phyloP scores from a whole-genome alignment of 1,140 invertebrate species.

The Diuraphis noxia region DNA sequence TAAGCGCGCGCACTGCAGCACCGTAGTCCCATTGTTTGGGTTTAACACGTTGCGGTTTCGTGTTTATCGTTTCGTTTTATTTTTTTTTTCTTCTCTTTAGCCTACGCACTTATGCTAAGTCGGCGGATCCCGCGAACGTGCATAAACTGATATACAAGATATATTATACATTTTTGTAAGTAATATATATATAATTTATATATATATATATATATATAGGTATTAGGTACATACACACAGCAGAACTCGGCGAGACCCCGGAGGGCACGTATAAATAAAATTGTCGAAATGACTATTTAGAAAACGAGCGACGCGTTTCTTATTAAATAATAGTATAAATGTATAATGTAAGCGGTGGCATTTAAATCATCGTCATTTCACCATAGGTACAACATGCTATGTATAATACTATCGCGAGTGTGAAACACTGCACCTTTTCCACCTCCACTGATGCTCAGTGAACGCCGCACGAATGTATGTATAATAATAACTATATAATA shows the following conservation, averaged over 20 bases:
- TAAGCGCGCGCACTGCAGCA: background rate
- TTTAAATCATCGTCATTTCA: background rate
- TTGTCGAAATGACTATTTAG: slow-evolving; percentile 26
- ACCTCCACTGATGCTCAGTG: background rate
- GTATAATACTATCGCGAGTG: background rate
- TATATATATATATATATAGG: background rate
- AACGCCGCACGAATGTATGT: background rate
- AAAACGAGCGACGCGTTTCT: background rate
- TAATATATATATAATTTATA: background rate
- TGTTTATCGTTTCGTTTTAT: slow-evolving; percentile 24
- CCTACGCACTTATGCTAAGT: slow-evolving; percentile 46
- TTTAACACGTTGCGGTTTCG: slow-evolving; percentile 28
- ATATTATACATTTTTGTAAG: background rate
- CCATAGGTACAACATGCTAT: background rate
- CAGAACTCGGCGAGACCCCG: background rate
- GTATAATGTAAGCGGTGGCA: background rate
- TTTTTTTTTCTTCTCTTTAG: slow-evolving; percentile 21
- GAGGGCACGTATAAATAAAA: background rate
- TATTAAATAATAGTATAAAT: slow-evolving; percentile 27
- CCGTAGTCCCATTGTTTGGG: slow-evolving; percentile 24
- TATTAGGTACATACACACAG: background rate
- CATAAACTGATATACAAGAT: slow-evolving; percentile 15
- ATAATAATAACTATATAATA: slow-evolving; percentile 6
- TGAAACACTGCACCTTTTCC: background rate
- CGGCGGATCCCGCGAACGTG: slow-evolving; percentile 11